Conservation (phyloP, 2,797 vertebrate genomes). For the Danio jaintianensis region DNA sequence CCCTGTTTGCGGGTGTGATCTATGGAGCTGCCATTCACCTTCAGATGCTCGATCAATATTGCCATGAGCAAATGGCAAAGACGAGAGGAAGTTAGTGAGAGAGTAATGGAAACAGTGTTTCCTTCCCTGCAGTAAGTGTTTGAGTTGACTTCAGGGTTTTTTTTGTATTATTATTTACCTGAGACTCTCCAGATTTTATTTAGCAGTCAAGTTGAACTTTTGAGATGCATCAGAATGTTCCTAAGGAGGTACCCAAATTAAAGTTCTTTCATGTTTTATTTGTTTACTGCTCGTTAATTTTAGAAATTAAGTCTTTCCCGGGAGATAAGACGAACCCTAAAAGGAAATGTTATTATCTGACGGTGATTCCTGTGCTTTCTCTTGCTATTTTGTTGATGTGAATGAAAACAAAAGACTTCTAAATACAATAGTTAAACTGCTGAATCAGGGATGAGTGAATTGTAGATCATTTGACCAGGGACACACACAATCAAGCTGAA, state of each 20-base stretch:
- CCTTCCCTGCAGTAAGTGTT: conserved; percentile 1
- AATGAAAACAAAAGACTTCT: background rate
- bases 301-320: conserved; percentile 2
- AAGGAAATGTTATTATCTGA: background rate
- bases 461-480: background rate
- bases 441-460: background rate
- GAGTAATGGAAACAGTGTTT: conserved; percentile 16
- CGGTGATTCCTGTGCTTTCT: background rate
- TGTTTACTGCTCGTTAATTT: conserved; percentile 15
- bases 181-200: background rate
- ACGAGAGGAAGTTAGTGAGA: conserved; percentile 7
- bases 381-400: background rate
- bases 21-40: conserved; percentile 26
- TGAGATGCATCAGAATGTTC: background rate
- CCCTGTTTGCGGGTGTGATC: conserved; percentile 15
- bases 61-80: conserved; percentile 15
- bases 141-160: background rate
- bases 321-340: background rate
- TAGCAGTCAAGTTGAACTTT: background rate
- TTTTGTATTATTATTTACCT: background rate
- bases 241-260: background rate
- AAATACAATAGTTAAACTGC: background rate
- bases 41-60: conserved; percentile 31
- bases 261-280: background rate
- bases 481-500: background rate